Base-by-base conservation (phyloP, 2,113 vertebrate species). In the Bufo gargarizans region DNA sequence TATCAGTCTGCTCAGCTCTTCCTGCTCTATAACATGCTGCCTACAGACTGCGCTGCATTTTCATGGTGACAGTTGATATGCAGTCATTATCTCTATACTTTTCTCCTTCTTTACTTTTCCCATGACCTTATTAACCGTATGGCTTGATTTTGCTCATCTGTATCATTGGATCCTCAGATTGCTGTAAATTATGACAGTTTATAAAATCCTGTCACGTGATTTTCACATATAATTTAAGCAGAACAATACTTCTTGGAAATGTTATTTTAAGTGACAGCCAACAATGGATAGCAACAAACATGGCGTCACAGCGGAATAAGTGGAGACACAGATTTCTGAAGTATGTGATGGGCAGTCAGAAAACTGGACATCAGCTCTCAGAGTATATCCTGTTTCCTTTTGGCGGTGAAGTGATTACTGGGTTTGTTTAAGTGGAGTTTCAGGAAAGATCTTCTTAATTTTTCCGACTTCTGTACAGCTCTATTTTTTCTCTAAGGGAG, bases 331-430 rank as follows among this genome's bases (percentile, higher is more conserved):
- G 47, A 61, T 81, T 22, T 69, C 20, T 67, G n/a, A 67, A 84
- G 20, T 50, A 55, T 7, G 81, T 22, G 13, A 69, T 69, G 14
- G 77, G 16, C 13, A 83, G 13, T 65, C 78, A 63, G 58, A 47
- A 81, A 65, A 49, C n/a, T 63, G 59, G 59, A 65, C 58, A 59
- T 82, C 80, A 16, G 19, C 82, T 50, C 45, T 67, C 11, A 53
- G 19, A 84, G 55, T 13, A 84, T 55, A 71, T 71, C 82, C 65
- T 69, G 20, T 84, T 71, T 84, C 13, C 63, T 55, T 81, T 84
- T 55, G 47, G 81, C 61, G 53, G n/a, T 50, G 47, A 82, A n/a
- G 3, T 65, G 80, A 82, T 50, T 50, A 20, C 43, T 65, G 17
- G 80, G 58, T 43, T 63, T 61, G 58, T 58, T 65, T 82, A 65